These are phyloP conservation scores for Peromyscus eremicus DNA, from an alignment of 2,797 vertebrate species.

Conservation along the genomic window DNA sequence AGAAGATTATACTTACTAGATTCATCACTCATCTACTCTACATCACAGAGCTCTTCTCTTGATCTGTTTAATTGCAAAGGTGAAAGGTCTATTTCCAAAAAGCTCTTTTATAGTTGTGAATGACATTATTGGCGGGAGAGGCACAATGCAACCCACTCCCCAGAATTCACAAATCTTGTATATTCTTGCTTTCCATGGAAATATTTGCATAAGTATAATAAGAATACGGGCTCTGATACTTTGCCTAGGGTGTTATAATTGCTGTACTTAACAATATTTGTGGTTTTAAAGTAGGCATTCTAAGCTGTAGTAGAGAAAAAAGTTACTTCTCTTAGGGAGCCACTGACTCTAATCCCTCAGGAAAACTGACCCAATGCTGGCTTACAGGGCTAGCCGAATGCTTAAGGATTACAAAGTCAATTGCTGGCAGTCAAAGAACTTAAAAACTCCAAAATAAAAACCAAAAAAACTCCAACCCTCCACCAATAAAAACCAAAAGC, in stretches of 20 bases:
- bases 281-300: not conserved
- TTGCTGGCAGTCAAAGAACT: not conserved
- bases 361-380: not conserved
- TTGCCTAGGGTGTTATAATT: not conserved
- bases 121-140: not conserved
- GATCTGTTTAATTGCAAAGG: not conserved
- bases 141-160: not conserved
- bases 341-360: not conserved
- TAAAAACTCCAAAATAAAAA: not conserved
- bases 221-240: not conserved
- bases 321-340: not conserved
- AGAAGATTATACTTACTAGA: not conserved
- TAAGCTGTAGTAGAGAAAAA: not conserved
- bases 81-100: not conserved
- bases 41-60: not conserved
- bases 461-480: no score
- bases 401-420: not conserved
- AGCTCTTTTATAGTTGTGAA: not conserved
- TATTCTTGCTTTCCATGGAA: not conserved
- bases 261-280: not conserved
- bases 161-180: not conserved
- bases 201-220: not conserved
- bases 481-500: no score
- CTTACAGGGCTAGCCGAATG: not conserved
- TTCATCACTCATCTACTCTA: no score